A percentile compares a stretch with the other conserved stretches of the same genome.
These are phyloP conservation scores for Empidonax traillii DNA, from an alignment of 2,113 vertebrate species.

Conservation along the genomic window DNA sequence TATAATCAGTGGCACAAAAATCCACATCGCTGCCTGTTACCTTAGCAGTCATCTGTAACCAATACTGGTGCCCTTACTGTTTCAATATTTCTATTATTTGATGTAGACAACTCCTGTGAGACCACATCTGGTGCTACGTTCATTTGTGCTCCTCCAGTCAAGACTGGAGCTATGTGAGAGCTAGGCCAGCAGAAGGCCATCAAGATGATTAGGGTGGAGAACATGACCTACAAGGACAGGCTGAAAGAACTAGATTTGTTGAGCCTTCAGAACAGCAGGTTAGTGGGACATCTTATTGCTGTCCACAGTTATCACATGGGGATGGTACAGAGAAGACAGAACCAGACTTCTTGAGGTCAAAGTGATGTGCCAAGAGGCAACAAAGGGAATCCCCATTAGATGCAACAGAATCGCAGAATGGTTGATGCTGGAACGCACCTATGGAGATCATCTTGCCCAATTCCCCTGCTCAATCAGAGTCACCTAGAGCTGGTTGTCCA, in stretches of 20 bases:
- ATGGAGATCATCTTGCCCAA: not conserved
- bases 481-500: not conserved
- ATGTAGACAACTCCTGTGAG: not conserved
- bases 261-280: not conserved
- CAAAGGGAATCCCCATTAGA: not conserved
- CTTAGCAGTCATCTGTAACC: not conserved
- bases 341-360: not conserved
- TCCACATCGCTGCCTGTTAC: not conserved
- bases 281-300: not conserved
- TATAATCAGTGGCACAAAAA: not conserved
- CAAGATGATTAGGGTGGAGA: not conserved
- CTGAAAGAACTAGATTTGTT: not conserved
- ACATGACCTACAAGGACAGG: not conserved
- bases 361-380: not conserved
- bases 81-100: not conserved
- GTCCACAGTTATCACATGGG: not conserved
- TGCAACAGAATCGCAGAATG: not conserved
- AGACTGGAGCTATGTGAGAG: not conserved
- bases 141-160: not conserved
- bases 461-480: not conserved
- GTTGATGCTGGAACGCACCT: not conserved
- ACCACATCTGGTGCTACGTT: not conserved
- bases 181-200: not conserved
- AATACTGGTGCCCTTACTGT: not conserved
- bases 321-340: not conserved